phyloP scores from a whole-genome alignment of 2,113 vertebrate species.

The Dinomys branickii region DNA sequence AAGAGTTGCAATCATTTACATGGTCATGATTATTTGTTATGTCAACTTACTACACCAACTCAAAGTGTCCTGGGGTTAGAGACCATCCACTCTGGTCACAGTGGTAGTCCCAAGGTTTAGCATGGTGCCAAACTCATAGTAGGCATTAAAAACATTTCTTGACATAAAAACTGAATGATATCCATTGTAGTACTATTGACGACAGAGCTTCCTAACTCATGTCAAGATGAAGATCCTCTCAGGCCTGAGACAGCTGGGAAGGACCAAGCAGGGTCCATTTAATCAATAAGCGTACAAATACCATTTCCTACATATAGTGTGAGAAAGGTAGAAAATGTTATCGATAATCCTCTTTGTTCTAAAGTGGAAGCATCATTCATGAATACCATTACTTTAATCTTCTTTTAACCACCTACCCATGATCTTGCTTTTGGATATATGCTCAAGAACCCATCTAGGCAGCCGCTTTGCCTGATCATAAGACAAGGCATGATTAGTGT shows the following conservation, averaged over 20 bases:
- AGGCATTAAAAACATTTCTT: background rate
- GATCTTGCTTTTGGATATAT: conserved; percentile 88
- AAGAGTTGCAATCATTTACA: background rate
- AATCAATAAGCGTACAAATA: background rate
- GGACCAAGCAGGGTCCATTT: background rate
- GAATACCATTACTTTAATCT: background rate
- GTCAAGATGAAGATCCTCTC: background rate
- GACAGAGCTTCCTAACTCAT: background rate
- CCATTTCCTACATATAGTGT: background rate
- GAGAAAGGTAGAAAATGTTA: background rate
- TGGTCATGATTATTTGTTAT: background rate
- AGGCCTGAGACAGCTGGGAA: background rate
- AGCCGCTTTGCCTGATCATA: conserved; percentile 90
- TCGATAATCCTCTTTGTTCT: background rate
- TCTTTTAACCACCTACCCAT: conserved; percentile 83
- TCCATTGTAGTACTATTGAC: background rate
- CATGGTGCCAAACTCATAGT: background rate
- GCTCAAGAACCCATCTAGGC: conserved; percentile 92
- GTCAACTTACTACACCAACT: background rate
- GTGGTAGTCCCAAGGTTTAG: background rate
- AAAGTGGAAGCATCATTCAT: background rate
- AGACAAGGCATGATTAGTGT: conserved; percentile 90
- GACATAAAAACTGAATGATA: too few relatives aligned
- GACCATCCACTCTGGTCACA: background rate
- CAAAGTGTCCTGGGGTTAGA: background rate